Conservation (phyloP, 1,140 invertebrate genomes). For the Argopecten irradians region DNA sequence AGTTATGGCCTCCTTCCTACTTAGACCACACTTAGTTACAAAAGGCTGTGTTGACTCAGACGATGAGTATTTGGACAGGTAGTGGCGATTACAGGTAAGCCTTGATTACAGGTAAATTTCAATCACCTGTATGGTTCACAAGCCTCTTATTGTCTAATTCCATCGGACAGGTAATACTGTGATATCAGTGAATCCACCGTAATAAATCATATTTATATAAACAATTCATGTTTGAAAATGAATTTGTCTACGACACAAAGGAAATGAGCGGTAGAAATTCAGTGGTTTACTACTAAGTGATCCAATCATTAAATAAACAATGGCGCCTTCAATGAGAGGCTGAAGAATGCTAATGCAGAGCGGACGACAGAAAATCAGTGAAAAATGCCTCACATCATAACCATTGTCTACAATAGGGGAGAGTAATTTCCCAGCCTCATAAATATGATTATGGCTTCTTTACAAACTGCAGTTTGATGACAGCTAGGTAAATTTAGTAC, state of each 20-base stretch:
- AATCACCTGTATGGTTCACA: slow-evolving; percentile 4
- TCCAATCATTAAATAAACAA: not conserved
- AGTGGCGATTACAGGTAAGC: not conserved
- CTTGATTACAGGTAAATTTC: slow-evolving; percentile 16
- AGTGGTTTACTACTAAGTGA: not conserved
- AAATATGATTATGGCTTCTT: not conserved
- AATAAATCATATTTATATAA: slow-evolving; percentile 24
- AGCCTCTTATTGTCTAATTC: not conserved
- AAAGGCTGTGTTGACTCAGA: not conserved
- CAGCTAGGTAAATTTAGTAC: not conserved
- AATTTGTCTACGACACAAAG: not conserved
- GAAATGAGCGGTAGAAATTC: not conserved
- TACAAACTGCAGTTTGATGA: not conserved
- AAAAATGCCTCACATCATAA: not conserved
- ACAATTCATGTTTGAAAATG: slow-evolving; percentile 13
- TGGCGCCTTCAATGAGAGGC: not conserved
- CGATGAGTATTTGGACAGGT: not conserved
- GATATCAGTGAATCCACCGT: not conserved
- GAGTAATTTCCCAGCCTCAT: not conserved
- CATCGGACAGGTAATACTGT: not conserved
- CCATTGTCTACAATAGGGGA: not conserved
- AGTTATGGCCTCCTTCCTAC: slow-evolving; percentile 8
- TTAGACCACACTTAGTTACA: not conserved
- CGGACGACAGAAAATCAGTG: not conserved
- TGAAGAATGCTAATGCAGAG: not conserved